Conservation (phyloP, 2,113 vertebrate species). For the Hyperopisus bebe region DNA sequence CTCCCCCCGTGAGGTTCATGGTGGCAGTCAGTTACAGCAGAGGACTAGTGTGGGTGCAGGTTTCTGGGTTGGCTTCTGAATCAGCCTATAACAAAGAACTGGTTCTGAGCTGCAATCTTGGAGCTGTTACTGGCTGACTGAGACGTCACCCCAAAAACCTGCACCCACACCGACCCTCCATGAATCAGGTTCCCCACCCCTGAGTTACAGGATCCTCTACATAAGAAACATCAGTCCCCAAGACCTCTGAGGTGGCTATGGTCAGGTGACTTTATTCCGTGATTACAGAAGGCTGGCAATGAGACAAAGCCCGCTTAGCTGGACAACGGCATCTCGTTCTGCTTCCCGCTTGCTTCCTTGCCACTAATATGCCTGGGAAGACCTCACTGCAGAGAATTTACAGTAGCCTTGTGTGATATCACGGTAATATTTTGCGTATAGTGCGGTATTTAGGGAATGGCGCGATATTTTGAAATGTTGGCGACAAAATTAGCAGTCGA, state of each 20-base stretch:
- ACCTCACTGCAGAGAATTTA: background rate
- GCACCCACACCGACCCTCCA: background rate
- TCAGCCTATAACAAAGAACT: background rate
- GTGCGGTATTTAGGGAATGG: background rate
- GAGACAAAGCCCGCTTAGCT: background rate
- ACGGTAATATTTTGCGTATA: background rate
- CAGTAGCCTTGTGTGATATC: background rate
- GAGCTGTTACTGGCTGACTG: background rate
- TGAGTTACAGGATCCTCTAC: background rate
- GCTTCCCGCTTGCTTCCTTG: background rate
- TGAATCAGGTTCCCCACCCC: background rate
- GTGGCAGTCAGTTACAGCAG: background rate
- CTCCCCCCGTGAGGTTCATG: too few species aligned
- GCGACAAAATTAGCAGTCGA: background rate
- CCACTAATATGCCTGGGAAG: background rate
- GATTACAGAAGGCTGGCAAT: background rate
- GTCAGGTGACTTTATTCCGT: background rate
- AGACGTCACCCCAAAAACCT: background rate
- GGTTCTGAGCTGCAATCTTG: background rate
- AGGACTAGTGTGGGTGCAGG: background rate
- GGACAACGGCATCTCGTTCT: background rate
- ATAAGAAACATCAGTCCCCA: background rate
- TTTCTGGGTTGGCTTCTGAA: background rate
- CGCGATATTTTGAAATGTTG: background rate
- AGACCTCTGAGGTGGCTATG: background rate